Conservation (phyloP, 2,113 vertebrate species). For the Carettochelys insculpta region DNA sequence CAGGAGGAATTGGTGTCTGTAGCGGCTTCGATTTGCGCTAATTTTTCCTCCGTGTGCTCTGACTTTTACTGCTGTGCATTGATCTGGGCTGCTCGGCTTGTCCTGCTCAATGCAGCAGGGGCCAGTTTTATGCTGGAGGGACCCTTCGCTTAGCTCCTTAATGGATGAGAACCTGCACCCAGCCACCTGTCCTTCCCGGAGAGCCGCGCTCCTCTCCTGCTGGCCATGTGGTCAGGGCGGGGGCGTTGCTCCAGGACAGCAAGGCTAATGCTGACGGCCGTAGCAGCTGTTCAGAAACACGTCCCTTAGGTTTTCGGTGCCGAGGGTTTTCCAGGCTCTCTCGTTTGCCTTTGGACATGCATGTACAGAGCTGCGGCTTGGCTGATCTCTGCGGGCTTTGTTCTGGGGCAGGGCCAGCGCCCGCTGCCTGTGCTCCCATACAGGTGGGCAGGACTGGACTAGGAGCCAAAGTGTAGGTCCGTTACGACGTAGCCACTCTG, state of each 20-base stretch:
- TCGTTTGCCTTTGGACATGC: background rate
- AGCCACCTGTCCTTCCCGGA: fast-evolving
- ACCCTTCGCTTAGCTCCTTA: background rate
- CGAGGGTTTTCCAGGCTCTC: background rate
- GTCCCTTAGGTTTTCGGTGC: background rate
- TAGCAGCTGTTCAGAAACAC: background rate
- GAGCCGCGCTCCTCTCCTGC: background rate
- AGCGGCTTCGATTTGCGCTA: slow-evolving; percentile 76
- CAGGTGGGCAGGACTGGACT: background rate
- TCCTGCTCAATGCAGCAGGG: slow-evolving; percentile 56
- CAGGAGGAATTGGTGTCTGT: slow-evolving; percentile 76
- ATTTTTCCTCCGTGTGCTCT: slow-evolving; percentile 75
- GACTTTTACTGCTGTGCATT: slow-evolving; percentile 73
- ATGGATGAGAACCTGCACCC: background rate
- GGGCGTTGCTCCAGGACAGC: background rate
- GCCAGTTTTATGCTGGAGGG: background rate
- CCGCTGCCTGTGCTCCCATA: no score
- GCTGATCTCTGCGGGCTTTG: background rate
- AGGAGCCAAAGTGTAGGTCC: background rate
- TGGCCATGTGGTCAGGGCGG: background rate
- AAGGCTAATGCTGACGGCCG: background rate
- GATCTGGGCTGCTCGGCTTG: slow-evolving; percentile 68
- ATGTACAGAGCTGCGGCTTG: background rate
- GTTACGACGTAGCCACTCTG: background rate
- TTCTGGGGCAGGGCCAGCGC: background rate